Conservation (phyloP, 2,888 invertebrate genomes). For the Eledona agricola region DNA sequence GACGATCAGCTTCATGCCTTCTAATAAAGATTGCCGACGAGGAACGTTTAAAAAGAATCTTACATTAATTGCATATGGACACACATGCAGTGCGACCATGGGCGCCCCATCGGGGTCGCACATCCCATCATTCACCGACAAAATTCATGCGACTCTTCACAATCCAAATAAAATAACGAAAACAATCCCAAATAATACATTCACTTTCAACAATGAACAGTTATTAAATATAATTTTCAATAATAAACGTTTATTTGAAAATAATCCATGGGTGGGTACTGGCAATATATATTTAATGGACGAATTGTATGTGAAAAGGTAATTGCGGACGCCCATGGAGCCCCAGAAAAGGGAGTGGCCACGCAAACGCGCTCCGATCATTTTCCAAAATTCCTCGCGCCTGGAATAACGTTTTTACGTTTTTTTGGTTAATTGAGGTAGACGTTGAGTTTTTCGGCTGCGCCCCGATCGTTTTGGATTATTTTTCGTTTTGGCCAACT, state of each 20-base stretch:
- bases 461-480: constrained; percentile 21
- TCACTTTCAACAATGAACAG: constrained; percentile 23
- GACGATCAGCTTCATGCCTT: constrained; percentile 36
- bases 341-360: constrained; percentile 34
- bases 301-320: constrained; percentile 29
- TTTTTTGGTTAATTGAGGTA: constrained; percentile 5
- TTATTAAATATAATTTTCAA: constrained; percentile 29
- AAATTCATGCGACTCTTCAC: constrained; percentile 13
- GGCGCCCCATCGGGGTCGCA: constrained; percentile 29
- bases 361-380: constrained; percentile 33
- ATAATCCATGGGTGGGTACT: constrained; percentile 27
- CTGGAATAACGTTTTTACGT: constrained; percentile 18
- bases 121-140: constrained; percentile 21
- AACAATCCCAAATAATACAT: constrained; percentile 30
- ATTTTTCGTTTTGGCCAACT: too few species aligned
- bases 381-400: constrained; percentile 37
- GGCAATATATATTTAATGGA: constrained; percentile 26
- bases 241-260: constrained; percentile 32
- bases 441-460: constrained; percentile 7
- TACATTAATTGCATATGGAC: constrained; percentile 42
- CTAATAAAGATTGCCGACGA: constrained; percentile 41
- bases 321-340: constrained; percentile 28
- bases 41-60: constrained; percentile 40
- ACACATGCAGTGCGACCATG: constrained; percentile 39
- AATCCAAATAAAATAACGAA: constrained; percentile 11